Evolutionary conservation across 2,113 vertebrate genomes (phyloP).

Genomic region (Dinomys branickii): DNA sequence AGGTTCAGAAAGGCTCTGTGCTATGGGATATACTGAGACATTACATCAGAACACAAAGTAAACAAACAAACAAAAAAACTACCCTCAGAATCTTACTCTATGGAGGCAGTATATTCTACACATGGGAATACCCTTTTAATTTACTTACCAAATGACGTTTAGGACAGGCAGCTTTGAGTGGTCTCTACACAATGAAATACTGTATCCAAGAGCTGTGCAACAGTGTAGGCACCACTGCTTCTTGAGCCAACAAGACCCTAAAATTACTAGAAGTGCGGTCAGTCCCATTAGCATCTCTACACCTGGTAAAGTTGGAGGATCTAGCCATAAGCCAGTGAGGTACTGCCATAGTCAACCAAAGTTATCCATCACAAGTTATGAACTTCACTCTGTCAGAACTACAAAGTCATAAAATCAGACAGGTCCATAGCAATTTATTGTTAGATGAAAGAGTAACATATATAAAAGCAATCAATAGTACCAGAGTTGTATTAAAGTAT

Average conservation of each 20-base stretch:
- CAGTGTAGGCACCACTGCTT: background rate
- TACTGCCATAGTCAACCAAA: background rate
- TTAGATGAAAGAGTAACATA: background rate
- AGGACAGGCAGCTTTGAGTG: background rate
- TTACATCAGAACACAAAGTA: background rate
- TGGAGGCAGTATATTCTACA: background rate
- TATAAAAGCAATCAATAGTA: background rate
- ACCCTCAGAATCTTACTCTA: background rate
- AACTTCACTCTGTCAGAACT: background rate
- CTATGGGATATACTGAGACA: background rate
- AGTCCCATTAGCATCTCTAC: background rate
- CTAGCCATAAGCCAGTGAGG: no score
- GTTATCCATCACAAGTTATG: background rate
- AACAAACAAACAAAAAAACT: background rate
- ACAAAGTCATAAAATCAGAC: background rate
- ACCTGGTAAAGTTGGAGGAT: background rate
- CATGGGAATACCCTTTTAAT: background rate
- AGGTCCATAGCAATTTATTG: background rate
- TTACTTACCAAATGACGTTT: background rate
- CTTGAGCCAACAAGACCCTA: background rate
- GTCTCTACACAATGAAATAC: background rate
- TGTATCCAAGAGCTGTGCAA: background rate
- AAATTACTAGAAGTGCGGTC: background rate
- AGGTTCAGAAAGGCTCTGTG: background rate
- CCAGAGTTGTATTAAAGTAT: background rate